Conservation (phyloP, 2,113 vertebrate genomes). For the Willisornis vidua region DNA sequence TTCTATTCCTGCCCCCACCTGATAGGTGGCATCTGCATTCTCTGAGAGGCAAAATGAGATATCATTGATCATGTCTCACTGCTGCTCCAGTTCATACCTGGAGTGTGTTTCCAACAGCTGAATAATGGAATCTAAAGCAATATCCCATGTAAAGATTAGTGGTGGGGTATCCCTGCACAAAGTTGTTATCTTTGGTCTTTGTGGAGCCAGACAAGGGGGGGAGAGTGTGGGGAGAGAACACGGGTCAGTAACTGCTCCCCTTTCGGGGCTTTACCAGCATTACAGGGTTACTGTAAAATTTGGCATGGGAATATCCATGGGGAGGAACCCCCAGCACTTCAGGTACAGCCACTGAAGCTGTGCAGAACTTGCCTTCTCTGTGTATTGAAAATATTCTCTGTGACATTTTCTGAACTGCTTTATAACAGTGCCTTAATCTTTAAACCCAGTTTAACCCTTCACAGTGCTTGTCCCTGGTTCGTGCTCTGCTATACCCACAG, state of each 20-base stretch:
- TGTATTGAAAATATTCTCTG: neutral
- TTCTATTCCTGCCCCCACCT: neutral
- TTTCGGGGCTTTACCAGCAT: neutral
- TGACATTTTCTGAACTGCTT: neutral
- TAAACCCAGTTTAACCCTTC: neutral
- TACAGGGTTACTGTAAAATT: neutral
- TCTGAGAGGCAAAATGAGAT: neutral
- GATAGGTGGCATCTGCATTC: neutral
- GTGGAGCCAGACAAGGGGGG: neutral
- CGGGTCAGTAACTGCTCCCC: neutral
- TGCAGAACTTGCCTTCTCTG: fast-evolving
- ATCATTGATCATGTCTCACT: neutral
- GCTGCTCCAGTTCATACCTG: neutral
- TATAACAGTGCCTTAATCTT: neutral
- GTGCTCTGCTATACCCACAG: neutral
- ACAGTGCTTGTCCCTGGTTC: too few species aligned
- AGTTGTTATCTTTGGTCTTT: neutral
- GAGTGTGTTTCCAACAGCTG: neutral
- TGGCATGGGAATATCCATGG: neutral
- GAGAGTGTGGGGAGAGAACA: neutral
- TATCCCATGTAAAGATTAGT: neutral
- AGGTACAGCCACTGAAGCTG: neutral
- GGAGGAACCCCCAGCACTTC: neutral
- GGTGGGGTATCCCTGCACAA: neutral
- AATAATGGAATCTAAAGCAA: neutral